Conservation (phyloP, 2,797 vertebrate genomes). For the Lophius americanus region DNA sequence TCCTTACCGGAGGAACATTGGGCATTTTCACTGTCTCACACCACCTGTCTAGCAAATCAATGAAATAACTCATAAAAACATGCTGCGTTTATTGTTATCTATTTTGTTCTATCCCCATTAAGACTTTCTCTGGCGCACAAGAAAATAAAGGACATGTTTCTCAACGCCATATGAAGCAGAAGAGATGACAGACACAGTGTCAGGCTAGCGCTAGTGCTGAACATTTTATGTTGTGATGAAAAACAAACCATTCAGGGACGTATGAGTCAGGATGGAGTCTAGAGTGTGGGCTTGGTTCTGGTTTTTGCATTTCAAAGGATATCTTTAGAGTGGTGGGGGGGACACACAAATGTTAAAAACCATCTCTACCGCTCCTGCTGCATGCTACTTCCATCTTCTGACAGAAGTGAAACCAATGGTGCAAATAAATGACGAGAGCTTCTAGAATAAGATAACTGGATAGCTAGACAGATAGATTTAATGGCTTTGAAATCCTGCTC, state of each 20-base stretch:
- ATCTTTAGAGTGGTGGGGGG: constrained; percentile 20
- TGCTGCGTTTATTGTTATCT: constrained; percentile 25
- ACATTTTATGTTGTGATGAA: constrained; percentile 45
- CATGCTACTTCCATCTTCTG: constrained; percentile 11
- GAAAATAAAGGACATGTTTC: constrained; percentile 24
- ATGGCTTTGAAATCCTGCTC: constrained; percentile 20
- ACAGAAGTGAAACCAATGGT: constrained; percentile 34
- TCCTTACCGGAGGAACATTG: constrained; percentile 37
- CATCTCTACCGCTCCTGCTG: constrained; percentile 13
- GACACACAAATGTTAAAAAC: constrained; percentile 15
- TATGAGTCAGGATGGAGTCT: constrained; percentile 11
- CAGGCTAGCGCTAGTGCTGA: constrained; percentile 19
- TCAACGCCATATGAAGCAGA: constrained; percentile 32
- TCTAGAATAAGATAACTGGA: constrained; percentile 13
- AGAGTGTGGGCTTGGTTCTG: neutral
- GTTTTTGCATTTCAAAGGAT: constrained; percentile 34
- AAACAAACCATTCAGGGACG: neutral
- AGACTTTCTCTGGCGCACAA: neutral
- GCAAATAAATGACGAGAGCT: constrained; percentile 4
- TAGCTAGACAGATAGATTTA: constrained; percentile 4
- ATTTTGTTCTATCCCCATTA: constrained; percentile 21
- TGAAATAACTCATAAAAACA: constrained; percentile 35
- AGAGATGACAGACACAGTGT: constrained; percentile 41
- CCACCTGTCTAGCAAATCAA: constrained; percentile 25
- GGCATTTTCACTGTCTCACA: constrained; percentile 24